Evolutionary conservation across 92 coral and sea anemone species (phyloP).

Genomic region (Montipora capitata): DNA sequence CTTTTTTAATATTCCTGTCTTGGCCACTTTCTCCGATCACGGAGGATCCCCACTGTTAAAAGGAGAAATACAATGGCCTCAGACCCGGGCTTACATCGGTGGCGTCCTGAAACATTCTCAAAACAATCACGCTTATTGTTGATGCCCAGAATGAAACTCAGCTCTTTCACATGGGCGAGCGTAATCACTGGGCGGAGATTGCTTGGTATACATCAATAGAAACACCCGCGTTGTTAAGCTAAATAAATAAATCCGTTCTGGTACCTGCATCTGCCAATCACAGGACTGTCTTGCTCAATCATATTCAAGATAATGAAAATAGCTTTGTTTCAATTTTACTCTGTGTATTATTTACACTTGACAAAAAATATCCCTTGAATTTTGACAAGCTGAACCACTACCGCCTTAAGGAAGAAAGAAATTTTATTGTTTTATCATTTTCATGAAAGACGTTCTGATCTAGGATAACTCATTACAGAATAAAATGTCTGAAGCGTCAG

Average conservation of each 20-base stretch:
- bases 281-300: not conserved
- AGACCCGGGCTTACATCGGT: not conserved
- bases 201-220: not conserved
- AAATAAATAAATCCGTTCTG: constrained; percentile 21
- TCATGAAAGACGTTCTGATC: no score
- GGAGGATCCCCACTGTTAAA: not conserved
- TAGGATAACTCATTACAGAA: no score
- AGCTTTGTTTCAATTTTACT: not conserved
- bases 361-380: no score
- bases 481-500: no score
- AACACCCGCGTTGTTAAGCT: constrained; percentile 9
- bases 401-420: no score
- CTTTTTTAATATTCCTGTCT: not conserved
- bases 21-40: not conserved
- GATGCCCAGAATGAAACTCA: constrained; percentile 2
- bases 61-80: not conserved
- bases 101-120: not conserved
- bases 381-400: no score
- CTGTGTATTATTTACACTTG: no score
- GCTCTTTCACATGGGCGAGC: constrained; percentile 20
- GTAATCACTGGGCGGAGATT: constrained; percentile 25
- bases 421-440: no score
- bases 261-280: constrained; percentile 10
- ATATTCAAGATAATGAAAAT: not conserved
- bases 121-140: not conserved